A percentile compares a stretch with the other conserved stretches of the same genome.
Conservation (phyloP, 1,140 invertebrate species). For the Ostrea denselamellosa region DNA sequence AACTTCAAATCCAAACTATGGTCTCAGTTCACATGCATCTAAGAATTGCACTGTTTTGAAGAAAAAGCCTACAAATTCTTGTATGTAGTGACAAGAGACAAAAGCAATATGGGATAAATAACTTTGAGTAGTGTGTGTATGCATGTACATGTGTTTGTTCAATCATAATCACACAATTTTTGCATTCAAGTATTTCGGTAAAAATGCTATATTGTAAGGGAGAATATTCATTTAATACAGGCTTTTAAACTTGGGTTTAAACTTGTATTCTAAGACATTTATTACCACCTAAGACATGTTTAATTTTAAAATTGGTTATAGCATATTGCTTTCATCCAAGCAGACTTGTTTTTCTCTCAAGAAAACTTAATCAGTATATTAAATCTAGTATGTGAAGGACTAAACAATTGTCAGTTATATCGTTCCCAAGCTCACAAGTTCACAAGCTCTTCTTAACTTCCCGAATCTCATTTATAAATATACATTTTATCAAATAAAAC, state of each 20-base stretch:
- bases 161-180: too few relatives aligned
- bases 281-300: neutral
- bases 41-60: too few relatives aligned
- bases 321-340: neutral
- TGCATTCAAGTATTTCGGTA: too few relatives aligned
- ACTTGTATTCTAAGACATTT: neutral
- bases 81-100: too few relatives aligned
- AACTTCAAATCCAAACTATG: too few relatives aligned
- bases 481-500: neutral
- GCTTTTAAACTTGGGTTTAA: neutral
- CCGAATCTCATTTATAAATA: constrained; percentile 14
- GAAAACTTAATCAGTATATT: neutral
- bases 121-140: too few relatives aligned
- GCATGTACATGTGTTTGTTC: too few relatives aligned
- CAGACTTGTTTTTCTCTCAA: neutral
- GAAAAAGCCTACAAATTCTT: too few relatives aligned
- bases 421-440: neutral
- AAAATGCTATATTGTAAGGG: too few relatives aligned
- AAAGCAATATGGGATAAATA: too few relatives aligned
- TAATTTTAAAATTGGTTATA: neutral
- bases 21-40: too few relatives aligned
- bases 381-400: neutral
- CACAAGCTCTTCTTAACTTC: neutral
- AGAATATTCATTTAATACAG: too few relatives aligned
- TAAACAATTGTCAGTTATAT: neutral